Evolutionary conservation across 2,797 vertebrate species (phyloP).

Genomic region (Dryobates pubescens): DNA sequence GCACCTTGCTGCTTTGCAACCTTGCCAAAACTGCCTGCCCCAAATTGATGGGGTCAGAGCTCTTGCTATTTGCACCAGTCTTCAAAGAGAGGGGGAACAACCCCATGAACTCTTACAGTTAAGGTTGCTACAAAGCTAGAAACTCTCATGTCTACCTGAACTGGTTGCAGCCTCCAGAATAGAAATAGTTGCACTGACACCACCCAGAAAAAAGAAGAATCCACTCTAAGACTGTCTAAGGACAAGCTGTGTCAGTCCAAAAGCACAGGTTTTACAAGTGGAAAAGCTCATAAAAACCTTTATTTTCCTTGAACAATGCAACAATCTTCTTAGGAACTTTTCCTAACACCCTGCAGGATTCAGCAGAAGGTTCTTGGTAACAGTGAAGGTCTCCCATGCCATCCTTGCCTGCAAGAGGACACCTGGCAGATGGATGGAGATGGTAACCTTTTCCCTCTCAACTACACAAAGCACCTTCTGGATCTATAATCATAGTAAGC

Average conservation of each 20-base stretch:
- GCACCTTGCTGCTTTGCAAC: background rate
- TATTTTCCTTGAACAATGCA: background rate
- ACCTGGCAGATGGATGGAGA: background rate
- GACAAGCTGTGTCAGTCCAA: background rate
- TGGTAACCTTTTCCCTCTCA: background rate
- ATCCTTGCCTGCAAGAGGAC: rapidly evolving
- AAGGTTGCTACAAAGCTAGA: background rate
- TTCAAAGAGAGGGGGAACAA: background rate
- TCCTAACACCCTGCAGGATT: background rate
- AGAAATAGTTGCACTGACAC: background rate
- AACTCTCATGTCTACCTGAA: background rate
- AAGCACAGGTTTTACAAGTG: background rate
- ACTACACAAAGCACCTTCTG: background rate
- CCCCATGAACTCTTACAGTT: background rate
- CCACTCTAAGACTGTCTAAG: background rate
- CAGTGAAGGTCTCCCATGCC: background rate
- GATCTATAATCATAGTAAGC: background rate
- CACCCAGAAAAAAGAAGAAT: rapidly evolving
- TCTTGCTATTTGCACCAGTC: background rate
- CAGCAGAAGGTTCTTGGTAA: rapidly evolving
- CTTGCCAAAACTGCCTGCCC: background rate
- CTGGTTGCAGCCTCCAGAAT: background rate
- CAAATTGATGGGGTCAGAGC: background rate
- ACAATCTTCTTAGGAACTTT: background rate
- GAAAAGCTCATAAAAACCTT: background rate